phyloP scores from a whole-genome alignment of 2,113 vertebrate species.

The Uria aalge region DNA sequence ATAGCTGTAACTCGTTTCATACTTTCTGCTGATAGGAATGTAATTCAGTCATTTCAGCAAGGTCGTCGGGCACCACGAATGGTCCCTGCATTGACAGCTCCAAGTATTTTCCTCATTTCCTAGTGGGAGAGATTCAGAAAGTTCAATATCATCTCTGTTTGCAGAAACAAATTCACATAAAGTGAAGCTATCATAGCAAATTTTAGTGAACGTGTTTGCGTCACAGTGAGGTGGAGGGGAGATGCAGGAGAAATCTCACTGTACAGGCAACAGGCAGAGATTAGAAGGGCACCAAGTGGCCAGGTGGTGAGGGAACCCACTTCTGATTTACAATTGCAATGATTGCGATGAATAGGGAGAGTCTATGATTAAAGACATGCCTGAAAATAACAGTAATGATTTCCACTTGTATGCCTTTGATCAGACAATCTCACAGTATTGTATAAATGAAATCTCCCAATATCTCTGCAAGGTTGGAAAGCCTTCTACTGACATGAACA shows the following conservation, averaged over 20 bases:
- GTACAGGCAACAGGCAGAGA: not conserved
- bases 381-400: constrained; percentile 65
- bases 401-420: constrained; percentile 61
- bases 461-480: constrained; percentile 38
- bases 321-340: constrained; percentile 44
- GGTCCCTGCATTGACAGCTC: not conserved
- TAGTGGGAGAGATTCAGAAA: not conserved
- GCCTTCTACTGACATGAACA: constrained; percentile 6
- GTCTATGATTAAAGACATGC: constrained; percentile 25
- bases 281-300: constrained; percentile 25
- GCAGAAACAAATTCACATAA: constrained; percentile 19
- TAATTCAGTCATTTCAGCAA: constrained; percentile 22
- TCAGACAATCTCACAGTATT: constrained; percentile 43
- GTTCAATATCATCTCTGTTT: constrained; percentile 16
- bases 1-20: not conserved
- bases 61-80: not conserved
- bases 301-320: constrained; percentile 41
- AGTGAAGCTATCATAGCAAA: not conserved
- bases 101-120: not conserved
- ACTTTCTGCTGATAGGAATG: not conserved
- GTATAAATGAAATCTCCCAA: constrained; percentile 38
- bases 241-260: not conserved
- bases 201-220: not conserved
- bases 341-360: constrained; percentile 54
- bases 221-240: not conserved